Percentiles rank a stretch among this genome's conserved stretches.
phyloP scores from a whole-genome alignment of 2,113 vertebrate species.

The Sander vitreus region DNA sequence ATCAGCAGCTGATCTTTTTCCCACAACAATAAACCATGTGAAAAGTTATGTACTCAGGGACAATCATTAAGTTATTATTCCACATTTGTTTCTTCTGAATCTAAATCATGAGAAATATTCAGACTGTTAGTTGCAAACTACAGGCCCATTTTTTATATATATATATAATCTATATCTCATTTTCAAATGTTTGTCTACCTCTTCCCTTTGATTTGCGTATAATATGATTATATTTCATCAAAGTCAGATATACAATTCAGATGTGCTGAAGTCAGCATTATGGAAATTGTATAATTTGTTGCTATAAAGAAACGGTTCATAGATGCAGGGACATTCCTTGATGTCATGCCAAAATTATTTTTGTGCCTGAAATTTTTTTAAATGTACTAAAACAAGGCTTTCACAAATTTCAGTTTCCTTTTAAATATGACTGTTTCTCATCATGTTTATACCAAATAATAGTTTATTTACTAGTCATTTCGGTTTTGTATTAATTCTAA shows the following conservation, averaged over 20 bases:
- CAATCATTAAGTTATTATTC: not conserved
- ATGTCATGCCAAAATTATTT: not conserved
- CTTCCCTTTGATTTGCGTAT: not conserved
- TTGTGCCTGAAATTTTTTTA: not conserved
- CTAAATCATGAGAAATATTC: not conserved
- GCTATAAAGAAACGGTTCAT: not conserved
- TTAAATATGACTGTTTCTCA: not conserved
- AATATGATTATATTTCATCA: not conserved
- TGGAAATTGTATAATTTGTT: not conserved
- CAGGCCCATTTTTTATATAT: too few relatives aligned
- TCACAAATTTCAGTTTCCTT: not conserved
- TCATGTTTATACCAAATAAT: not conserved
- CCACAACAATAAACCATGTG: constrained; percentile 29
- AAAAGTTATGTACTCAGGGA: constrained; percentile 49
- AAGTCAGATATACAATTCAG: not conserved
- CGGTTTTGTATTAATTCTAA: constrained; percentile 1
- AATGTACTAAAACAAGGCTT: not conserved
- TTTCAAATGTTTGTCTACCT: constrained; percentile 18
- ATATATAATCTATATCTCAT: too few relatives aligned
- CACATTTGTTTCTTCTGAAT: not conserved
- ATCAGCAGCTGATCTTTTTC: constrained; percentile 10
- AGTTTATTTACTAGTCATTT: not conserved
- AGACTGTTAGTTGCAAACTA: not conserved
- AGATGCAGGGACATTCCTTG: not conserved
- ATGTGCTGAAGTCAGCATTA: not conserved